Base-by-base conservation (phyloP, 2,113 vertebrate species). In the Charadrius vociferus region DNA sequence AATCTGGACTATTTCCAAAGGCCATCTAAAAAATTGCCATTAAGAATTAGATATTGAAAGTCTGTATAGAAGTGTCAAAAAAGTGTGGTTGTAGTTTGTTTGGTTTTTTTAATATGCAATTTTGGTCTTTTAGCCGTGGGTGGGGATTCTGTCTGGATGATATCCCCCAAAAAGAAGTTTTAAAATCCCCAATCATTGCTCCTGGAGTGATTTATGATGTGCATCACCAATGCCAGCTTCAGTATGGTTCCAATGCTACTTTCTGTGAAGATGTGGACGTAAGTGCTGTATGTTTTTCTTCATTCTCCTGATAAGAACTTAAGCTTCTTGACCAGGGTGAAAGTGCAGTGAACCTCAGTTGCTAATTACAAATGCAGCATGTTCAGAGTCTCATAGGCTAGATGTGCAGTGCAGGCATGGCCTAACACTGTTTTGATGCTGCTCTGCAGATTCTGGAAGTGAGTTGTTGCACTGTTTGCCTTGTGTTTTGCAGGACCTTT, bases 91-190 rank as follows among this genome's bases (percentile, higher is more conserved):
- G 4, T 24, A 29, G 9, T 1, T 58, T 63, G 8, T 36, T 19
- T 50, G 6, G 3, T 6, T 32, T 45, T 71, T 72, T 56, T 58
- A 61, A 81, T 77, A 22, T 1, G 6, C 11, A 49, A 0, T 50
- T 91, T 78, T 91, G 93, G 18, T 84, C 75, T 97, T 96, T 77
- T 59, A 99, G 99, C 95, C 99, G 99, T 4, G 99, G 99, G 3
- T 99, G 99, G 99, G 99, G 99, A 29, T 99, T 98, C 95, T 99
- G 99, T 96, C 98, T 99, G 77, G 99, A 99, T 93, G 99, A 99
- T 74, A 94, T 98, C 26, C 99, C 99, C 2, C 98, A 99, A 74
- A 99, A 99, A 97, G 99, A 99, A 95, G 99, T 99, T 72, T 97
- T 99, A 3, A 99, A 98, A 87, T 98, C 98, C 27, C 98, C 99